Conservation (phyloP, 2,888 invertebrate species). For the Orgyia antiqua region DNA sequence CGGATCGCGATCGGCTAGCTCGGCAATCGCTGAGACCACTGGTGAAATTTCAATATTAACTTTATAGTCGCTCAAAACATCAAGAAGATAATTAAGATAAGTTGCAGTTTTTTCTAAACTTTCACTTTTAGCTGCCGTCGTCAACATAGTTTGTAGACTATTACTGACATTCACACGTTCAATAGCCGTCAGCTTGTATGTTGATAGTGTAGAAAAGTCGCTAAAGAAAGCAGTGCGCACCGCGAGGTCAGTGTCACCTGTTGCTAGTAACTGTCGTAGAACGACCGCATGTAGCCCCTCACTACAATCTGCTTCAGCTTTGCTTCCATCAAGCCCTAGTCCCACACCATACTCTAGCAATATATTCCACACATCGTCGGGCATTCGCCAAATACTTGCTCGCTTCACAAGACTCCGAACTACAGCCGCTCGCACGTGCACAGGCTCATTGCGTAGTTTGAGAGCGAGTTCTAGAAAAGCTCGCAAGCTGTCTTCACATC, state of each 20-base stretch:
- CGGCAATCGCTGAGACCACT: conserved; percentile 24
- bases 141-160: conserved; percentile 27
- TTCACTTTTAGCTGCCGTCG: conserved; percentile 17
- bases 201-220: conserved; percentile 36
- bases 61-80: conserved; percentile 34
- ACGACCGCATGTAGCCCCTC: conserved; percentile 55
- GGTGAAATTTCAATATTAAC: conserved; percentile 24
- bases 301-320: conserved; percentile 33
- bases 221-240: conserved; percentile 33
- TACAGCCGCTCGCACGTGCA: conserved; percentile 44
- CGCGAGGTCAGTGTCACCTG: conserved; percentile 15
- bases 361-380: conserved; percentile 37
- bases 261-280: conserved; percentile 36
- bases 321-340: conserved; percentile 47
- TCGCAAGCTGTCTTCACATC: conserved; percentile 34
- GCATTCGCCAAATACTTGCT: conserved; percentile 46
- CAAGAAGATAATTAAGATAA: conserved; percentile 28
- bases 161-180: conserved; percentile 32
- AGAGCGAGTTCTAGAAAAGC: conserved; percentile 36
- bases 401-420: conserved; percentile 54
- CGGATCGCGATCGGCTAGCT: conserved; percentile 25
- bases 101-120: conserved; percentile 11
- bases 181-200: conserved; percentile 33
- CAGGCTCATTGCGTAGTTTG: conserved; percentile 45
- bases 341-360: conserved; percentile 42